Percentiles rank a stretch among this genome's conserved stretches.
These are phyloP conservation scores for Hyaena hyaena DNA, from an alignment of 2,113 vertebrate species.

Conservation along the genomic window DNA sequence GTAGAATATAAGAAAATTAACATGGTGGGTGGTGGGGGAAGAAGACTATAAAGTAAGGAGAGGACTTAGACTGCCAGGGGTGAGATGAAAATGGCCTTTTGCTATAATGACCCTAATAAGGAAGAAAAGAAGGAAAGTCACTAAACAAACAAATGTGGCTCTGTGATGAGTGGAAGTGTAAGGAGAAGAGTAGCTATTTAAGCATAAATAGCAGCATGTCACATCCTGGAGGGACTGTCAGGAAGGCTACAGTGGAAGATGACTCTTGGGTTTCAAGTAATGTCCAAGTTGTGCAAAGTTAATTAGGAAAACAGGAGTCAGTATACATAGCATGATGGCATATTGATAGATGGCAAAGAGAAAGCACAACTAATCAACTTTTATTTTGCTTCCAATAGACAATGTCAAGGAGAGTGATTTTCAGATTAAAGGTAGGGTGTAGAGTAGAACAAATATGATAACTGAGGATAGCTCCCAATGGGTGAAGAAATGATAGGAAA, in stretches of 20 bases:
- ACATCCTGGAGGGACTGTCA: not conserved
- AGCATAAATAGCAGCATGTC: not conserved
- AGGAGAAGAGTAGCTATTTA: not conserved
- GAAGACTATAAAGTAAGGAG: not conserved
- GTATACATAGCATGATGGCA: not conserved
- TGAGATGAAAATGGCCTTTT: not conserved
- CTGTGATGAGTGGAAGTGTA: not conserved
- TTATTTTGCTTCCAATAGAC: slow-evolving; percentile 30
- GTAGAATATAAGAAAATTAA: slow-evolving; percentile 17
- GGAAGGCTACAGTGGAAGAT: not conserved
- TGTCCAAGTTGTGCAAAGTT: not conserved
- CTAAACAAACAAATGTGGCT: not conserved
- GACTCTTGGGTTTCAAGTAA: not conserved
- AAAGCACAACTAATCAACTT: not conserved
- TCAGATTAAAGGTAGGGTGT: not conserved
- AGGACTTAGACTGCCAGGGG: not conserved
- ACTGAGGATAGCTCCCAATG: not conserved
- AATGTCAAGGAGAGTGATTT: slow-evolving; percentile 30
- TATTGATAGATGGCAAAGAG: not conserved
- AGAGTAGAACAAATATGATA: not conserved
- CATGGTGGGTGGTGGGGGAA: not conserved
- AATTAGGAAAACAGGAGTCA: not conserved
- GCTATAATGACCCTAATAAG: not conserved
- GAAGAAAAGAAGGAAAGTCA: not conserved
- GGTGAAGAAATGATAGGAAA: not conserved